Conservation (phyloP, 1,140 invertebrate species). For the Habropoda laboriosa region DNA sequence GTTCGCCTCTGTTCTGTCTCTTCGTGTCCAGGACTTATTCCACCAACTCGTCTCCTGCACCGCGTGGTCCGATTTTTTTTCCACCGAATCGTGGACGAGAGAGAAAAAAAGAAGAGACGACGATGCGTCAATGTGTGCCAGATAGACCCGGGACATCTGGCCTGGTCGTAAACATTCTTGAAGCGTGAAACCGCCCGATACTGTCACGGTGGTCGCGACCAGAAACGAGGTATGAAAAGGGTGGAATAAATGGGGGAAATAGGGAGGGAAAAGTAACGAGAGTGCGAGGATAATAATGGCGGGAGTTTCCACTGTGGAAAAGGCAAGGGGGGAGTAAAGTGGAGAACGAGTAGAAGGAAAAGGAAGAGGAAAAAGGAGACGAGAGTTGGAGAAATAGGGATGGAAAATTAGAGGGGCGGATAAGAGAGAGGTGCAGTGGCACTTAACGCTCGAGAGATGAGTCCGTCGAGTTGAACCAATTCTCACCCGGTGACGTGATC, state of each 20-base stretch:
- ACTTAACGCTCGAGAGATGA: conserved; percentile 54
- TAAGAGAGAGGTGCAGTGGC: conserved; percentile 40
- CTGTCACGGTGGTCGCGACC: not conserved
- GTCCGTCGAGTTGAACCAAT: conserved; percentile 59
- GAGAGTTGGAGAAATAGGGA: not conserved
- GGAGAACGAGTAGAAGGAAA: conserved; percentile 23
- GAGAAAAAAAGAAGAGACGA: no score
- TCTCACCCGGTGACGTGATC: conserved; percentile 64
- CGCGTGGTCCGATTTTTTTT: conserved; percentile 29
- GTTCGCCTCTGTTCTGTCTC: not conserved
- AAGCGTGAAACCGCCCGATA: conserved; percentile 48
- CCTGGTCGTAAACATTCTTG: conserved; percentile 57
- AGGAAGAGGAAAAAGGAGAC: not conserved
- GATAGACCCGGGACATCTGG: conserved; percentile 59
- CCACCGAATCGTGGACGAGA: conserved; percentile 34
- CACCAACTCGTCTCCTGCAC: not conserved
- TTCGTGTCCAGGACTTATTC: no score
- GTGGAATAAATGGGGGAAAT: conserved; percentile 4
- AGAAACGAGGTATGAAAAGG: not conserved
- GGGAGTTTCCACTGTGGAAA: conserved; percentile 36
- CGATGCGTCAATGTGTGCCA: conserved; percentile 61
- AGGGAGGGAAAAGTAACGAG: conserved; percentile 12
- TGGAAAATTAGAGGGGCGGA: conserved; percentile 21
- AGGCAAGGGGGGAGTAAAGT: conserved; percentile 38
- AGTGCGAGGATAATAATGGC: no score